These are phyloP conservation scores for Typhlichthys eigenmanni DNA, from an alignment of 2,797 vertebrate genomes.

Conservation along the genomic window DNA sequence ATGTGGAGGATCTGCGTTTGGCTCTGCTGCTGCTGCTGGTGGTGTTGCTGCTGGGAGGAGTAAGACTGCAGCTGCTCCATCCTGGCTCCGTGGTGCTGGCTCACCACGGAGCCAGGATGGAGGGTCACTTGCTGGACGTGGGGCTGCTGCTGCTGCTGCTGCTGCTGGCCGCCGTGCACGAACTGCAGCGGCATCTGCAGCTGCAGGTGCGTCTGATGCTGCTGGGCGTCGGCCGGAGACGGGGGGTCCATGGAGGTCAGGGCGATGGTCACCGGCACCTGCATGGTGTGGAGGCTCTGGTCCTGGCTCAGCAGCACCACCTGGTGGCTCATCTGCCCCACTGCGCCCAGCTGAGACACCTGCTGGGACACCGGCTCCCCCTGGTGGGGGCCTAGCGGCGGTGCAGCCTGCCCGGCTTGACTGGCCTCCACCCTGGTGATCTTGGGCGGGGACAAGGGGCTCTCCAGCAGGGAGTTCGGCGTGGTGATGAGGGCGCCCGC, in stretches of 20 bases:
- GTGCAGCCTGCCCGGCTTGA: slow-evolving; percentile 55
- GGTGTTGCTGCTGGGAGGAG: slow-evolving; percentile 56
- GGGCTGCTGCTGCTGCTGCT: slow-evolving; percentile 70
- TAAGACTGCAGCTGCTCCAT: slow-evolving; percentile 76
- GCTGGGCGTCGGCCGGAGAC: slow-evolving; percentile 78
- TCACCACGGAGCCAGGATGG: slow-evolving; percentile 71
- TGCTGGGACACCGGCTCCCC: slow-evolving; percentile 46
- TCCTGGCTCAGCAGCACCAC: slow-evolving; percentile 77
- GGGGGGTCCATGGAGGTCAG: slow-evolving; percentile 84
- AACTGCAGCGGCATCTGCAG: slow-evolving; percentile 81
- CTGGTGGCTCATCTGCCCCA: slow-evolving; percentile 66
- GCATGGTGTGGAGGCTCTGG: slow-evolving; percentile 86
- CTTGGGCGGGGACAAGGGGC: slow-evolving; percentile 45
- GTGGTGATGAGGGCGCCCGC: slow-evolving; percentile 92
- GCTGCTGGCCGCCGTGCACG: slow-evolving; percentile 71
- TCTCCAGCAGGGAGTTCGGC: slow-evolving; percentile 85
- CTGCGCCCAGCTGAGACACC: slow-evolving; percentile 51
- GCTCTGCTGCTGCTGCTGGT: slow-evolving; percentile 62
- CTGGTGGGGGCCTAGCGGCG: slow-evolving; percentile 51
- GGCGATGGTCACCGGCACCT: slow-evolving; percentile 80
- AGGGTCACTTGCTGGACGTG: slow-evolving; percentile 69
- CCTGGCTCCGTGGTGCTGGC: slow-evolving; percentile 81
- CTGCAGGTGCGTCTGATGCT: slow-evolving; percentile 77
- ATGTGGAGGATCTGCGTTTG: slow-evolving; percentile 78
- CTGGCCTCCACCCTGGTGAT: slow-evolving; percentile 39